Evolutionary conservation across 1,140 invertebrate genomes (phyloP).

Genomic region (Cydia splendana): DNA sequence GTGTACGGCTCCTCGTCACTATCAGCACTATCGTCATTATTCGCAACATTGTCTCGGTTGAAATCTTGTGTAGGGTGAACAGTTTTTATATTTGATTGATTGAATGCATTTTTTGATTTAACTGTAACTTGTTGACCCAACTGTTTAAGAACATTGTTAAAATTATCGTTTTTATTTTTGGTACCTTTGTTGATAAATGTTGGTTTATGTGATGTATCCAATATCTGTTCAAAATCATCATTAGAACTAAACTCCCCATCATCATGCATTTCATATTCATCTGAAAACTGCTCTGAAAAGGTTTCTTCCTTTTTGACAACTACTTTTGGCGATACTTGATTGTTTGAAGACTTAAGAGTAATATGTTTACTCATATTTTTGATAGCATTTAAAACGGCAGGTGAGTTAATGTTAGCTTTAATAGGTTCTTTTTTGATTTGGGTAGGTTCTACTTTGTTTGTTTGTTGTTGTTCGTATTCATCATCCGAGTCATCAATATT

Average conservation of each 20-base stretch:
- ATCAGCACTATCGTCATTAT: conserved; percentile 40
- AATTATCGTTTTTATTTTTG: not conserved
- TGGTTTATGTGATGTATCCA: not conserved
- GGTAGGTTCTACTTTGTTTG: not conserved
- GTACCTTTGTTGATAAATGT: not conserved
- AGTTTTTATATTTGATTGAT: not conserved
- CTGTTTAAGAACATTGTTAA: conserved; percentile 29
- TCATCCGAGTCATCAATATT: conserved; percentile 72
- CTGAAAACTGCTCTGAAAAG: conserved; percentile 42
- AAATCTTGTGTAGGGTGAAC: not conserved
- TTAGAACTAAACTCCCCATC: conserved; percentile 25
- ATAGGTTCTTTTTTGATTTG: conserved; percentile 9
- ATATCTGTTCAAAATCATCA: conserved; percentile 7
- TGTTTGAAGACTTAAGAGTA: conserved; percentile 57
- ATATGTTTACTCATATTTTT: conserved; percentile 62
- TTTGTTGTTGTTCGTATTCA: conserved; percentile 44
- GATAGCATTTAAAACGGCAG: conserved; percentile 45
- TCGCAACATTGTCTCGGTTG: not conserved
- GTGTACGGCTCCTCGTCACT: conserved; percentile 50
- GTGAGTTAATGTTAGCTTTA: conserved; percentile 9
- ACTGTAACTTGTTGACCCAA: conserved; percentile 28
- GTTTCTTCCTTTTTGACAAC: conserved; percentile 39
- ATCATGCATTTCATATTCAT: conserved; percentile 41
- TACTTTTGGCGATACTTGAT: conserved; percentile 39
- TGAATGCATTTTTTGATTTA: conserved; percentile 9